Percentiles rank a stretch among this genome's conserved stretches.
Conservation (phyloP, 1,140 invertebrate genomes). For the Papilio helenus region DNA sequence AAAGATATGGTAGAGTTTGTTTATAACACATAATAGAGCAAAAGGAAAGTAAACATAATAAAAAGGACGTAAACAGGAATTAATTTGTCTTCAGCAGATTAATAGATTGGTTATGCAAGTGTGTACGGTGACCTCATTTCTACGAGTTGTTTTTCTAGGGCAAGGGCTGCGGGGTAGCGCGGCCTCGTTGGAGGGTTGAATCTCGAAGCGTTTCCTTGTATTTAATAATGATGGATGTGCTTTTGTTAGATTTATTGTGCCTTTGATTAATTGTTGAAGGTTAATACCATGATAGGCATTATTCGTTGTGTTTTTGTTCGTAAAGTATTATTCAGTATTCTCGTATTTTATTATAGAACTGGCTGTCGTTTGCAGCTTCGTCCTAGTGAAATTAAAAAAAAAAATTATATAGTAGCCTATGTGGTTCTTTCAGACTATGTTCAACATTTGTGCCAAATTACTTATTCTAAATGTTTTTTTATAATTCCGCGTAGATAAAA, state of each 20-base stretch:
- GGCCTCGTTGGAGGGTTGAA: background rate
- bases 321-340: background rate
- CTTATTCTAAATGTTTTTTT: no score
- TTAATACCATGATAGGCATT: background rate
- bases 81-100: background rate
- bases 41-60: background rate
- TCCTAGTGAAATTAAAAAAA: no score
- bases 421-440: no score
- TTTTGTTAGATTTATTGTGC: conserved; percentile 14
- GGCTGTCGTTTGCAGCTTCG: no score
- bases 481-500: no score
- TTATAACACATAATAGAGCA: background rate
- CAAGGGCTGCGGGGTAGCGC: background rate
- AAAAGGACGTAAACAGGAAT: background rate
- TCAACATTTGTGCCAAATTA: no score
- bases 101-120: background rate
- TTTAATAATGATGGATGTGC: conserved; percentile 7
- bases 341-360: background rate
- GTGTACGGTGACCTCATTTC: background rate
- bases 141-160: background rate
- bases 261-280: background rate
- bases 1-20: background rate
- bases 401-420: no score
- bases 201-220: background rate
- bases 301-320: background rate